Evolutionary conservation across 2,797 vertebrate species (phyloP).

Genomic region (Arnoldichthys spilopterus): DNA sequence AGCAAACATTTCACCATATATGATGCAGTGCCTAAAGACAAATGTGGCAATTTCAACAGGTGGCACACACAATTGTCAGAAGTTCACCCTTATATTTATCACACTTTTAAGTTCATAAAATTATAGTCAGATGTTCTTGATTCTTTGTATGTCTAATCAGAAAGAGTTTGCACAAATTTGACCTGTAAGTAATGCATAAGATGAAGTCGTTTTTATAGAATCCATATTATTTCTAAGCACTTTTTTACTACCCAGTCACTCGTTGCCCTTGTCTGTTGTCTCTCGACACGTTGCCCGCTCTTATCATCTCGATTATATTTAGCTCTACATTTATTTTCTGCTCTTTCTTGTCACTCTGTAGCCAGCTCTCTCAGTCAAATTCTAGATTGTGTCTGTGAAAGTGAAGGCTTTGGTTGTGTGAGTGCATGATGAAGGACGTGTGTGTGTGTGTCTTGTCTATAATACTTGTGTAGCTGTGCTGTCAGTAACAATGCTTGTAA

Average conservation of each 20-base stretch:
- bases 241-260: background rate
- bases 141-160: too few relatives aligned
- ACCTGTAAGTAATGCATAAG: too few relatives aligned
- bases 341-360: background rate
- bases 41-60: too few relatives aligned
- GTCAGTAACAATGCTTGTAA: background rate
- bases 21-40: too few relatives aligned
- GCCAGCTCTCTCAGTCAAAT: background rate
- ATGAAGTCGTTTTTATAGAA: too few relatives aligned
- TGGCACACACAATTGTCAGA: too few relatives aligned
- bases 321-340: conserved; percentile 14
- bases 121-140: too few relatives aligned
- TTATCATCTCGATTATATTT: conserved; percentile 39
- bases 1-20: too few relatives aligned
- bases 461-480: conserved; percentile 1
- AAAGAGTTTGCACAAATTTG: too few relatives aligned
- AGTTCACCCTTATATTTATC: too few relatives aligned
- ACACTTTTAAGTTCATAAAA: too few relatives aligned
- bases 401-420: conserved; percentile 15
- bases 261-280: conserved; percentile 11
- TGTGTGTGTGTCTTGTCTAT: background rate
- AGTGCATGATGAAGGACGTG: background rate
- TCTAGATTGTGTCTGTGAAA: conserved; percentile 13
- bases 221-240: too few relatives aligned
- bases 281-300: conserved; percentile 33